These are phyloP conservation scores for Hippocampus comes DNA, from an alignment of 2,113 vertebrate genomes.

Conservation along the genomic window DNA sequence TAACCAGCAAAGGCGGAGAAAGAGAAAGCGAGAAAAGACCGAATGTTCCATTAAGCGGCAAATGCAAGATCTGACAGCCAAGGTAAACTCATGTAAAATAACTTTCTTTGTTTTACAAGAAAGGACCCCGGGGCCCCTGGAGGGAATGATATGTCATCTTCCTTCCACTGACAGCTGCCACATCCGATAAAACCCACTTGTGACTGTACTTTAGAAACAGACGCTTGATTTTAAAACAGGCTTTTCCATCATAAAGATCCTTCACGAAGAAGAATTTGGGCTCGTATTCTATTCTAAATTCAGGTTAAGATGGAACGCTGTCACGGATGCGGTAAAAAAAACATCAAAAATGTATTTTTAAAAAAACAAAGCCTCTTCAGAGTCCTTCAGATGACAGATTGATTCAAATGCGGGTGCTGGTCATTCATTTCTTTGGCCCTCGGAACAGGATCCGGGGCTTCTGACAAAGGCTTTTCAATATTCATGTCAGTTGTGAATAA, in stretches of 20 bases:
- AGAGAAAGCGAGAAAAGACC: background rate
- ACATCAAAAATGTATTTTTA: no score
- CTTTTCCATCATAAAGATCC: background rate
- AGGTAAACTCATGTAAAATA: background rate
- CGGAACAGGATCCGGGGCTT: slow-evolving; percentile 26
- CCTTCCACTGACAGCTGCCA: slow-evolving; percentile 11
- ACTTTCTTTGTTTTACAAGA: background rate
- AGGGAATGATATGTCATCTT: background rate
- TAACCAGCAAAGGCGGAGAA: background rate
- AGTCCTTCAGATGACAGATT: slow-evolving; percentile 19
- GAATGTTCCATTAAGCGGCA: background rate
- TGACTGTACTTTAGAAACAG: background rate
- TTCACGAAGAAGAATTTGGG: background rate
- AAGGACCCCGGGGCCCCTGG: background rate
- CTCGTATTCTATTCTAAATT: slow-evolving; percentile 9
- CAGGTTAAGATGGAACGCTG: slow-evolving; percentile 11
- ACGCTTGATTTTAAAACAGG: background rate
- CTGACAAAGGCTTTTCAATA: slow-evolving; percentile 61
- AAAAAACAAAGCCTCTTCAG: slow-evolving; percentile 26
- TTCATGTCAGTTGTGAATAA: slow-evolving; percentile 61
- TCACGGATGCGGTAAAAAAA: slow-evolving; percentile 8
- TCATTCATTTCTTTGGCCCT: slow-evolving; percentile 38
- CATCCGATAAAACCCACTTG: background rate
- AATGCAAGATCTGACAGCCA: background rate
- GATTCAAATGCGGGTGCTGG: slow-evolving; percentile 29